These are phyloP conservation scores for Leptonema lineaticorne DNA, from an alignment of 1,140 invertebrate species.

Conservation along the genomic window DNA sequence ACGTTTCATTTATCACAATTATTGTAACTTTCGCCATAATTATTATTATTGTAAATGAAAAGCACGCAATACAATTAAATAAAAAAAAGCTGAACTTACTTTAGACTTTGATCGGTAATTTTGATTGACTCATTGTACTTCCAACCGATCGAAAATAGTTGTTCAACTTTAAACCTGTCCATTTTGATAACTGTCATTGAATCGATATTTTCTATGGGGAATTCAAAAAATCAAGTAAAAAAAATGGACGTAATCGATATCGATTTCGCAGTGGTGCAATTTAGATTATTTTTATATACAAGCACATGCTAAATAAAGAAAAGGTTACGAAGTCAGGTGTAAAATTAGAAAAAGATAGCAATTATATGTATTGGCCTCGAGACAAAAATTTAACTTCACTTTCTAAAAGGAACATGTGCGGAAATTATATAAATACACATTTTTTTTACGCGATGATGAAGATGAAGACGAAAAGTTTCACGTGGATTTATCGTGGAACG, in stretches of 20 bases:
- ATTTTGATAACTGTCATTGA: not conserved
- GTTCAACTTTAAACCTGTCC: not conserved
- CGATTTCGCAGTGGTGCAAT: not conserved
- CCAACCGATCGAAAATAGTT: not conserved
- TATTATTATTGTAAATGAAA: too few species aligned
- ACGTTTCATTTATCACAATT: too few species aligned
- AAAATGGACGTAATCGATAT: not conserved
- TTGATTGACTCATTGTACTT: not conserved
- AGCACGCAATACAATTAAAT: too few species aligned
- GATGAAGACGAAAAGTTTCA: too few species aligned
- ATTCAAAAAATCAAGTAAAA: not conserved
- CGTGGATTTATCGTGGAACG: too few species aligned
- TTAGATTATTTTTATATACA: not conserved
- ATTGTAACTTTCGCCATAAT: too few species aligned
- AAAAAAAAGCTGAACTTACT: too few species aligned
- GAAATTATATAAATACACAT: not conserved
- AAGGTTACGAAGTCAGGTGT: not conserved
- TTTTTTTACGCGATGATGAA: not conserved
- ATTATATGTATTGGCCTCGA: not conserved
- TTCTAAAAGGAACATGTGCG: not conserved
- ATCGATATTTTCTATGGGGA: not conserved
- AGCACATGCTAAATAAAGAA: not conserved
- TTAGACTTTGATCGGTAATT: not conserved
- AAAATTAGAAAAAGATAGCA: not conserved
- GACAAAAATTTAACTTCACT: not conserved